Evolutionary conservation across 2,888 invertebrate genomes (phyloP), one percentile per base, ranked within the genome.

Genomic region (Unio pictorum): DNA sequence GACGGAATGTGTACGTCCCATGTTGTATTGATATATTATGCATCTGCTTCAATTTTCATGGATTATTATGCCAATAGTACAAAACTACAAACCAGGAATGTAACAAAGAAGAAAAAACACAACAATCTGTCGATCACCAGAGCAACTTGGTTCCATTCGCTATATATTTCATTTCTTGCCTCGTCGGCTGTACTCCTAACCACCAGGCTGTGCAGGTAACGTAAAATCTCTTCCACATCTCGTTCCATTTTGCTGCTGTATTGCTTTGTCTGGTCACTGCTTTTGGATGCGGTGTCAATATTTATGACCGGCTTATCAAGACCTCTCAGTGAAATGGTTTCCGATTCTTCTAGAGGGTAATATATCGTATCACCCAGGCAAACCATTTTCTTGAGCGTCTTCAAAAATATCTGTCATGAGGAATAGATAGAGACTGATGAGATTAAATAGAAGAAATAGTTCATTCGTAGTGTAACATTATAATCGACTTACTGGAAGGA

Each of bases 91-190:
- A 87, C 75, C 54, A 85, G 79, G 69, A 85, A 84, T 60, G 83
- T 74, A 56, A 84, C 58, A 34, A 78, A 62, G 71, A 87, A 88
- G 17, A 87, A 66, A 64, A 85, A 79, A 63, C 84, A 84, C 68
- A 87, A 71, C 11, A 87, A 73, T 57, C 88, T 74, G 73, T 88
- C 88, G 45, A 87, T 67, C 18, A 91, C 90, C 7, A 87, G 73
- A 3, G 84, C 86, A 59, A 87, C 84, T 74, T 85, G 84, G 57
- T 82, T 83, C 88, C 88, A 88, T 68, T 88, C 87, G 55, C 76
- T 81, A 28, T 78, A 67, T 54, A 81, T 76, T 34, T 84, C 84
- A 28, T 74, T 67, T 30, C 81, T 69, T 8, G 80, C 76, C 60
- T 84, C 83, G n/a, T 67, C 63, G 15, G 78, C 78, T 55, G 69